Conservation (phyloP, 30 jellyfish, hydroid and myxozoan species). For the Sanderia malayensis region DNA sequence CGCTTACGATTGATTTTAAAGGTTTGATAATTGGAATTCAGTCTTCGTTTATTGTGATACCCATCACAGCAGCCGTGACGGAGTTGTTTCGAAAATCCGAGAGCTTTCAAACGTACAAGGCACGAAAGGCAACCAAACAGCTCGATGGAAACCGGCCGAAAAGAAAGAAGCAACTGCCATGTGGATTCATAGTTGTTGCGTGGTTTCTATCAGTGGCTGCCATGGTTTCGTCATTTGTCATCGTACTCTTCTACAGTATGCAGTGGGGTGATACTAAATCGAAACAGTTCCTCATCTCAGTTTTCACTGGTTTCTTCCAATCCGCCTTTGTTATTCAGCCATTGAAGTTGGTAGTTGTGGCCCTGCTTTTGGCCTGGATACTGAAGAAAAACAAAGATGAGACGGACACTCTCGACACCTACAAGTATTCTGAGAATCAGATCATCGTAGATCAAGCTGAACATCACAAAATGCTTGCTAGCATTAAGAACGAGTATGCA, state of each 20-base stretch:
- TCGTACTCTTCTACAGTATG: constrained; percentile 75
- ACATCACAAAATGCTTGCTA: constrained; percentile 11
- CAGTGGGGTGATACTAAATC: constrained; percentile 80
- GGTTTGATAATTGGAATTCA: constrained; percentile 71
- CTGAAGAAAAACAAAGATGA: constrained; percentile 36
- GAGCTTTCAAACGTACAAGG: constrained; percentile 17
- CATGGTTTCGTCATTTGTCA: constrained; percentile 32
- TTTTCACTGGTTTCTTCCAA: constrained; percentile 72
- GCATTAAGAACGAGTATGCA: too few species aligned
- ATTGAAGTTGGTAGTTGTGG: constrained; percentile 53
- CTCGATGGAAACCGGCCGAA: constrained; percentile 1
- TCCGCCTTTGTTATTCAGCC: constrained; percentile 77
- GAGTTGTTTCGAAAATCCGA: constrained; percentile 60
- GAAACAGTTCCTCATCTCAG: constrained; percentile 60
- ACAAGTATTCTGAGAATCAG: constrained; percentile 42
- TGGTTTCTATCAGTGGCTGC: constrained; percentile 46
- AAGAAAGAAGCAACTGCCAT: constrained; percentile 27
- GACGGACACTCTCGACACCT: constrained; percentile 37
- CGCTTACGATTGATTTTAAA: constrained; percentile 55
- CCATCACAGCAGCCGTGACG: constrained; percentile 51
- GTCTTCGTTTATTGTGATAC: constrained; percentile 67
- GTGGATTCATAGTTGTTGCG: constrained; percentile 36
- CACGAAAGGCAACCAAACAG: constrained; percentile 2
- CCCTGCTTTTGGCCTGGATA: constrained; percentile 56
- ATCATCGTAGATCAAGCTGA: constrained; percentile 5